Base-by-base conservation (phyloP, 2,888 invertebrate species). In the Drosophila kuntzei region DNA sequence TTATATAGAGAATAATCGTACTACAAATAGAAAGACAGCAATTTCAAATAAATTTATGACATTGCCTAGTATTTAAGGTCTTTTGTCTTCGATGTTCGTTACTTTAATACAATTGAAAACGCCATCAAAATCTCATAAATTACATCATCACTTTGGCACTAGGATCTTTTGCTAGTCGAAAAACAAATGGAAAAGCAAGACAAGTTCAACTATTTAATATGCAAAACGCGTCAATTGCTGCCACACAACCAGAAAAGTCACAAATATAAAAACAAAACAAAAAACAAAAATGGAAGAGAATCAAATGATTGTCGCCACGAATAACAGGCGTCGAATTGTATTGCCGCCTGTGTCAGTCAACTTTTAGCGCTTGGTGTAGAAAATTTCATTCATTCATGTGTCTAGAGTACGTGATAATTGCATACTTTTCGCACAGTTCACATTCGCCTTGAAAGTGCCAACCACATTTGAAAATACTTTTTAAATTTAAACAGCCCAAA, bases 391-490 rank as follows among this genome's bases (percentile, higher is more conserved):
- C 64, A 62, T 63, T 36, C 58, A 58, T 70, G 46, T 58, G 55
- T 62, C 59, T 74, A 32, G 37, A 64, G 79, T 87, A 87, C 87
- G 90, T 90, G 88, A 86, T 87, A 89, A 88, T 84, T 87, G 84
- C 73, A 67, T 39, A 73, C 61, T 64, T 69, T 58, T 37, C 34
- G n/a, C 43, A 22, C 43, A 29, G 34, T 29, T 47, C 3, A n/a
- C 27, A n/a, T 25, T 32, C 18, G n/a, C 27, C 9, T 36, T 32
- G 14, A 9, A 64, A 63, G 51, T 47, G 20, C 67, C 59, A 41
- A 43, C 65, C 60, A 67, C 11, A 16, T 34, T 25, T 16, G 32
- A 32, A 41, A 32, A 59, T 32, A 29, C 29, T 50, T 49, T 43
- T 51, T 44, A 69, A 71, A 70, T 71, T 66, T 70, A 51, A 70